These are phyloP conservation scores for Brachionus sp. DNA, from an alignment of 1,140 invertebrate species.

Conservation along the genomic window DNA sequence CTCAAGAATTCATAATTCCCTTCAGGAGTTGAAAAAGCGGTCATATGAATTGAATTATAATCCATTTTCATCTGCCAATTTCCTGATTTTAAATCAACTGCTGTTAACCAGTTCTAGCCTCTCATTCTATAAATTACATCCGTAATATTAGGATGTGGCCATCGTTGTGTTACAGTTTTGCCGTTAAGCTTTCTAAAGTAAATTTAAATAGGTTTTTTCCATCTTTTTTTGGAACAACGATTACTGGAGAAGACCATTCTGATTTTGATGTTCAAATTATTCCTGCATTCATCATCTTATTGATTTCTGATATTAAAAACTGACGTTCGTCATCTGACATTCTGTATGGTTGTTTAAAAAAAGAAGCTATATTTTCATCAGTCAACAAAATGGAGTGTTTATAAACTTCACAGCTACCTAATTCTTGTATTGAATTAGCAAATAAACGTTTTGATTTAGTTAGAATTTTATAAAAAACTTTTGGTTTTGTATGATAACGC, in stretches of 20 bases:
- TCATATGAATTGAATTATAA: conserved; percentile 32
- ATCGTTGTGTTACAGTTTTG: not conserved
- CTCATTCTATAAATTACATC: not conserved
- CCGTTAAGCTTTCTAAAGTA: conserved; percentile 46
- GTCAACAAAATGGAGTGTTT: no score
- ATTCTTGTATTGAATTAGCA: no score
- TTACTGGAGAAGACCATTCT: conserved; percentile 49
- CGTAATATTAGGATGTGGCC: not conserved
- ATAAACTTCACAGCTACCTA: no score
- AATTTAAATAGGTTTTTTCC: conserved; percentile 49
- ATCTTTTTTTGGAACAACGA: conserved; percentile 48
- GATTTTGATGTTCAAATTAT: conserved; percentile 45
- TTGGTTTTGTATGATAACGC: no score
- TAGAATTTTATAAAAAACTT: no score
- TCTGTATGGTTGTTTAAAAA: no score
- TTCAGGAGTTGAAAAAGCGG: conserved; percentile 46
- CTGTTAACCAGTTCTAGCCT: not conserved
- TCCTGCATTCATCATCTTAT: not conserved
- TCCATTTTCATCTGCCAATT: conserved; percentile 47
- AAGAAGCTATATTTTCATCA: no score
- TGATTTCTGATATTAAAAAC: not conserved
- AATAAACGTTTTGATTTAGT: no score
- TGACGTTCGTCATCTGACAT: no score
- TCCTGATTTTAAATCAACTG: not conserved
- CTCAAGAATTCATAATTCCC: not conserved